Conservation (phyloP, 2,113 vertebrate species). For the Psittacula cyanocephala region DNA sequence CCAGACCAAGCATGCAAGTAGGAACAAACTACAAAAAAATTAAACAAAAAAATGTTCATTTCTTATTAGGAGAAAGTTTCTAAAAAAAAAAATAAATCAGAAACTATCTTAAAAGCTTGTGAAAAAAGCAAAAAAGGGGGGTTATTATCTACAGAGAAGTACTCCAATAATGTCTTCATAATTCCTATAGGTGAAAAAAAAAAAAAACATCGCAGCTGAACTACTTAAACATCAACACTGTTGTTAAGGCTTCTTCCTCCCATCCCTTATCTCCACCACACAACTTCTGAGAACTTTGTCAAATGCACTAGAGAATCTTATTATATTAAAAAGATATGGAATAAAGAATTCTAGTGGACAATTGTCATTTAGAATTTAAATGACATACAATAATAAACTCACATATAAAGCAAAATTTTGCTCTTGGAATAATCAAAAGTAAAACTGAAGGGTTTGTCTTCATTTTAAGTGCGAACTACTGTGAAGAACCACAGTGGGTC, state of each 20-base stretch:
- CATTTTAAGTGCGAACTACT: background rate
- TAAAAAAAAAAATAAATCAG: background rate
- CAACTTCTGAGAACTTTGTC: background rate
- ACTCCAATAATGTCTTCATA: background rate
- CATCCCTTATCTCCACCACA: fast-evolving
- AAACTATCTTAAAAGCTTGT: background rate
- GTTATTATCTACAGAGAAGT: background rate
- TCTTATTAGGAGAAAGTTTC: background rate
- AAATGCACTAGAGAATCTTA: background rate
- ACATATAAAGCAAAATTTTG: background rate
- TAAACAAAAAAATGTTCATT: background rate
- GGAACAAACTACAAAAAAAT: background rate
- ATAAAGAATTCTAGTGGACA: background rate
- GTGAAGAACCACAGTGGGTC: background rate
- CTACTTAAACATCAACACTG: background rate
- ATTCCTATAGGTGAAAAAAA: background rate
- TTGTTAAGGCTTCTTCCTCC: background rate
- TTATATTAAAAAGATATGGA: background rate
- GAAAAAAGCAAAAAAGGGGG: background rate
- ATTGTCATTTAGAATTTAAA: background rate
- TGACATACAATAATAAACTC: background rate
- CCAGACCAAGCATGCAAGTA: background rate
- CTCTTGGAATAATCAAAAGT: background rate
- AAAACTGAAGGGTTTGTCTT: background rate
- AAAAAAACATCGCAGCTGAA: background rate